Evolutionary conservation across 2,888 invertebrate species (phyloP), one percentile per base, ranked within the genome.

Genomic region (Phalangium opilio): DNA sequence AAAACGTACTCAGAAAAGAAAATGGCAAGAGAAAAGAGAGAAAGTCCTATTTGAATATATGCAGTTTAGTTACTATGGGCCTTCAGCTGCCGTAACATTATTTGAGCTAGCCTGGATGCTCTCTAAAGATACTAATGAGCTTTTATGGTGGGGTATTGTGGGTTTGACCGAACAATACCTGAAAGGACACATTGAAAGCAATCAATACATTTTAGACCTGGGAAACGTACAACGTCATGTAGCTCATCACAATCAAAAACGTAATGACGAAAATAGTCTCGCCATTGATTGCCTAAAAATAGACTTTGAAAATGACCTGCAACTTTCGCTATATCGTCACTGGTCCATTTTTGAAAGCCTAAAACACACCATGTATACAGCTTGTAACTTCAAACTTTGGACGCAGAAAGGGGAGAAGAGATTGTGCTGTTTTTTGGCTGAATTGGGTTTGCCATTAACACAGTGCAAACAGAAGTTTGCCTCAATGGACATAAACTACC

Each of bases 291-390:
- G 27, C 27, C 8, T 27, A 27, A 27, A 27, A 8, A 27, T 27
- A 4, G 27, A 27, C 4, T 27, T 27, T 27, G 27, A 27, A 8
- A 27, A 27, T 27, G 27, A 27, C 5, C 20, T 27, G 18, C 76
- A 77, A 61, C 69, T 95, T 55, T 77, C 79, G 2, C 70, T 96
- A 46, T 93, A 91, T 69, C 75, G 91, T 19, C 83, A 85, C 65
- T 96, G 95, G 95, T 82, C 83, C 15, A 75, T 95, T 14, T 81
- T 83, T 62, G 78, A 79, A 33, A 85, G 89, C 58, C 70, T 95
- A 55, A 76, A 78, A 55, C 81, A 85, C 69, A 81, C 91, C 3
- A 75, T 80, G 58, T 74, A 75, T 50, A 74, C 83, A 2, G 82
- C 86, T 2, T 84, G 86, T 41, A 77, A 78, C 49, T 71, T 95